Conservation (phyloP, 1,140 invertebrate species). For the Euwallacea fornicatus region DNA sequence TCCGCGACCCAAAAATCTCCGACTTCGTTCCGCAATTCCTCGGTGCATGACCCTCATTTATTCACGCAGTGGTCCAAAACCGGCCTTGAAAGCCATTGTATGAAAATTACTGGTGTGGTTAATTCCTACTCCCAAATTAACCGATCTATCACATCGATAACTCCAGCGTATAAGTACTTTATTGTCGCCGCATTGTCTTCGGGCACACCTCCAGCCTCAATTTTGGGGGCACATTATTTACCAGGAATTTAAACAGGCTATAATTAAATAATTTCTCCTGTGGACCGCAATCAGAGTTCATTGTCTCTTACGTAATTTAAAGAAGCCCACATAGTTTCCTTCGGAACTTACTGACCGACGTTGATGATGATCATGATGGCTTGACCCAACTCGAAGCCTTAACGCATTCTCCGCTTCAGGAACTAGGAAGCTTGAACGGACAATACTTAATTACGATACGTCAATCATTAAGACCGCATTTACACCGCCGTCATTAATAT, state of each 20-base stretch:
- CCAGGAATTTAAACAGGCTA: constrained; percentile 17
- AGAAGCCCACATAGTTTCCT: constrained; percentile 2
- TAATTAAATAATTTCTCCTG: constrained; percentile 23
- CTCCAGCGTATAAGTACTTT: not conserved
- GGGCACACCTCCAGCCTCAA: constrained; percentile 14
- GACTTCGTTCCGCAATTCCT: no score
- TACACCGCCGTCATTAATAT: not conserved
- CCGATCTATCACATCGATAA: no score
- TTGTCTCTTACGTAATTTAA: constrained; percentile 16
- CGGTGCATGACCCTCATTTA: no score
- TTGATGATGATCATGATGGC: not conserved
- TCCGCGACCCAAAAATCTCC: no score
- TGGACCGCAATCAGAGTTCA: constrained; percentile 20
- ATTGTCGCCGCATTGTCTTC: constrained; percentile 12
- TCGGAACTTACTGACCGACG: not conserved
- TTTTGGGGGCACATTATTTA: constrained; percentile 13
- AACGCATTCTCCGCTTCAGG: not conserved
- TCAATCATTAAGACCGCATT: not conserved
- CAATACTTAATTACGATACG: not conserved
- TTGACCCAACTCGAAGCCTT: no score
- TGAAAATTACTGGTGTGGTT: no score
- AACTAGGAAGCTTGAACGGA: not conserved
- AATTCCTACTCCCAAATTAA: no score
- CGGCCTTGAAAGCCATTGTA: no score
- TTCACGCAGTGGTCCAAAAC: no score